phyloP scores from a whole-genome alignment of 2,113 vertebrate genomes.

The Pelusios castaneus region DNA sequence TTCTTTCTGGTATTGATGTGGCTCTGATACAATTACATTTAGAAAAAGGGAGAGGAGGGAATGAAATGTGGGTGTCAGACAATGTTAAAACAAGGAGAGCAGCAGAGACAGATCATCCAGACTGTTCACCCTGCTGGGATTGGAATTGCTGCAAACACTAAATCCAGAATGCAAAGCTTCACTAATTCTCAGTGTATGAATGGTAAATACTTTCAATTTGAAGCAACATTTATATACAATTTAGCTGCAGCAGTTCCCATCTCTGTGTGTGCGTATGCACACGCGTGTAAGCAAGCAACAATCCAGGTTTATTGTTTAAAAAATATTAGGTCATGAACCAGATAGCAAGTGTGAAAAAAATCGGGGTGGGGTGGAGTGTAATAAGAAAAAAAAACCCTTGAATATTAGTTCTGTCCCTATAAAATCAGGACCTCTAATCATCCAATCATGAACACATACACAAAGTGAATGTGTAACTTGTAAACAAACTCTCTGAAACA shows the following conservation, averaged over 20 bases:
- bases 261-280: not conserved
- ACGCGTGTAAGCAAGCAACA: accelerated
- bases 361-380: too few relatives aligned
- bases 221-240: not conserved
- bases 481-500: not conserved
- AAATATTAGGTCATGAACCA: not conserved
- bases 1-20: not conserved
- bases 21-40: not conserved
- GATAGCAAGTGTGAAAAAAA: too few relatives aligned
- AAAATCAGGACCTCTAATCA: too few relatives aligned
- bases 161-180: not conserved
- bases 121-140: not conserved
- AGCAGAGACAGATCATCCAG: not conserved
- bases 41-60: not conserved
- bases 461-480: not conserved
- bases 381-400: too few relatives aligned
- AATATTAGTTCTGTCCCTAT: too few relatives aligned
- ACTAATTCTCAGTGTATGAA: not conserved
- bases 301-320: slow-evolving; percentile 1
- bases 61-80: not conserved
- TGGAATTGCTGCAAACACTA: not conserved
- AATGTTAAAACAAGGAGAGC: not conserved
- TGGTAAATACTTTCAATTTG: not conserved
- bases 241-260: not conserved
- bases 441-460: not conserved